These are phyloP conservation scores for Spermophilus dauricus DNA, from an alignment of 2,113 vertebrate species.

Conservation along the genomic window DNA sequence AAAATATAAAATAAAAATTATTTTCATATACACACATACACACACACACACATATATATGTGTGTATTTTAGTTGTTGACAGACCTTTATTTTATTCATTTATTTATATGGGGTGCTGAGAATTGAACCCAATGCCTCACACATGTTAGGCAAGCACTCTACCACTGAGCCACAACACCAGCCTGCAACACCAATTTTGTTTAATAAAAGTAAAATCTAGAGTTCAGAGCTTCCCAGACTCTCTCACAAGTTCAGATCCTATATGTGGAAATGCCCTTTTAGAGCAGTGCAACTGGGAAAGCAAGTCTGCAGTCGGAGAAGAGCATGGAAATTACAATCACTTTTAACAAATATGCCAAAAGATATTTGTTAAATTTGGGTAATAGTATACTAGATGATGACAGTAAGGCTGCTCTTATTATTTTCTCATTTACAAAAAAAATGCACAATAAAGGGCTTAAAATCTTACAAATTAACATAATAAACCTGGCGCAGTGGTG, in stretches of 20 bases:
- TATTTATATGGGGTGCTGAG: too few relatives aligned
- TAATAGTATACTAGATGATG: not conserved
- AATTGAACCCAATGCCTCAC: too few relatives aligned
- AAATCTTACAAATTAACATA: not conserved
- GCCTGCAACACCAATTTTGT: too few relatives aligned
- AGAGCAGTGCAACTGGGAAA: not conserved
- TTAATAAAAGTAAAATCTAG: conserved; percentile 16
- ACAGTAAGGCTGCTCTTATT: not conserved
- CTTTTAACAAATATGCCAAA: conserved; percentile 39
- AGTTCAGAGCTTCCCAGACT: not conserved
- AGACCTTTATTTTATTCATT: too few relatives aligned
- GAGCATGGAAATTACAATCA: not conserved
- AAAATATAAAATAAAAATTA: too few relatives aligned
- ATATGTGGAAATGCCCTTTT: not conserved
- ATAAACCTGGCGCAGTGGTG: too few relatives aligned
- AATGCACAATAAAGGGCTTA: not conserved
- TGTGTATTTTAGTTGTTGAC: too few relatives aligned
- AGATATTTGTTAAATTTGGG: not conserved
- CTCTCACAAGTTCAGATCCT: not conserved
- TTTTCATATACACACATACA: too few relatives aligned
- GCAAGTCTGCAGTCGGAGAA: not conserved
- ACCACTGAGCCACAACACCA: too few relatives aligned
- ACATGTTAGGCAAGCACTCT: too few relatives aligned
- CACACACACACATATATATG: too few relatives aligned
- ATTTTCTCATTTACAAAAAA: not conserved